Evolutionary conservation across 2,113 vertebrate species (phyloP).

Genomic region (Dipodomys merriami): DNA sequence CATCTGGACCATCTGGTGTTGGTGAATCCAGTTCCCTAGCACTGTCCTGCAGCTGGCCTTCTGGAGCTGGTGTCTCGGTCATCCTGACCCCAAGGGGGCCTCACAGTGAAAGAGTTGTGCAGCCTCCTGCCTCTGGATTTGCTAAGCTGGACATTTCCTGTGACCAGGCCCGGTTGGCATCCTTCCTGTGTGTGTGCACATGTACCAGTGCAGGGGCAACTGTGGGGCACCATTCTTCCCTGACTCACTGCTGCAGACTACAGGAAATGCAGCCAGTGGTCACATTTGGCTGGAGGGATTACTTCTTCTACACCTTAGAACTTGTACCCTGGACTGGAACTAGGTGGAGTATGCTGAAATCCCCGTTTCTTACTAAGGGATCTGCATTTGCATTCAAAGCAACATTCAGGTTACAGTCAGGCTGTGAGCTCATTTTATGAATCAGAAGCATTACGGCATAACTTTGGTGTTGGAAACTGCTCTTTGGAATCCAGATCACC

Average conservation of each 20-base stretch:
- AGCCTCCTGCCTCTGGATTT: conserved; percentile 12
- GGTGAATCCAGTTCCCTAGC: neutral
- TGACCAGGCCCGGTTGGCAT: neutral
- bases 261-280: conserved; percentile 53
- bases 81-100: conserved; percentile 8
- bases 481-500: conserved; percentile 65
- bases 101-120: conserved; percentile 7
- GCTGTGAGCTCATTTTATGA: conserved; percentile 77
- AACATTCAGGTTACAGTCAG: conserved; percentile 47
- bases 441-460: conserved; percentile 78
- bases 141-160: conserved; percentile 56
- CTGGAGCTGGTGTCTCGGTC: neutral
- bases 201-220: neutral
- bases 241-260: neutral
- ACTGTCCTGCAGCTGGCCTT: neutral
- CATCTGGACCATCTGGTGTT: neutral
- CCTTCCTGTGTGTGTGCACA: neutral
- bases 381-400: conserved; percentile 64
- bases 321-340: neutral
- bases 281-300: neutral
- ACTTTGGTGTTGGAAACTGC: conserved; percentile 66
- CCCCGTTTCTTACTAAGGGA: conserved; percentile 38
- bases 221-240: neutral
- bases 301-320: neutral
- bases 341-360: conserved; percentile 38